phyloP scores from a whole-genome alignment of 2,888 invertebrate species.

The Eledone cirrhosa region DNA sequence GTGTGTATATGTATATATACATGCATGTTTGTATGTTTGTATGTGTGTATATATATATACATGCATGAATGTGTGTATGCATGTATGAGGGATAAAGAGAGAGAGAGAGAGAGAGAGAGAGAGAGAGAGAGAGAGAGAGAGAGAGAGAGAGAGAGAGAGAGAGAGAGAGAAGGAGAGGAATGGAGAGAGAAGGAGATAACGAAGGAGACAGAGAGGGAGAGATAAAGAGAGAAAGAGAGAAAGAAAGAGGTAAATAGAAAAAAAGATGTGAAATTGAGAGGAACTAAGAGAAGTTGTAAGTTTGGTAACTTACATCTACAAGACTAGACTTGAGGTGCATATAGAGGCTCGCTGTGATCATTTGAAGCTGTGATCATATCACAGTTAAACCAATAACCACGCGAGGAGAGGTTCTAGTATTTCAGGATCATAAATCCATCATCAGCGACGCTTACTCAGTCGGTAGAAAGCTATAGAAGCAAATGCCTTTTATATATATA shows the following conservation, averaged over 20 bases:
- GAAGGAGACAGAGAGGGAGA: neutral
- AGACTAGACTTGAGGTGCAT: too few relatives aligned
- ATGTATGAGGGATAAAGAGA: neutral
- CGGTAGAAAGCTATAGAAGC: too few relatives aligned
- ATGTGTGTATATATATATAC: neutral
- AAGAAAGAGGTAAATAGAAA: neutral
- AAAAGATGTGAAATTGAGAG: neutral
- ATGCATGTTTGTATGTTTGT: neutral
- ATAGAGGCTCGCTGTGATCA: too few relatives aligned
- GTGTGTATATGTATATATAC: neutral
- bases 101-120: constrained; percentile 17
- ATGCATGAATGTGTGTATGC: neutral
- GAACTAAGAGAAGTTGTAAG: too few relatives aligned
- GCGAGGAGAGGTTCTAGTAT: too few relatives aligned
- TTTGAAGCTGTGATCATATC: too few relatives aligned
- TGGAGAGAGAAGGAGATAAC: neutral
- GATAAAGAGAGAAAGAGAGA: neutral
- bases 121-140: neutral
- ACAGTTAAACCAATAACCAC: too few relatives aligned
- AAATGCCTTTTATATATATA: too few relatives aligned
- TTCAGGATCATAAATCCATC: too few relatives aligned
- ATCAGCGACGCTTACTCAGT: too few relatives aligned
- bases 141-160: neutral
- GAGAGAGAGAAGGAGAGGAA: neutral
- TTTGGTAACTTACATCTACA: too few relatives aligned